Base-by-base conservation (phyloP, 2,888 invertebrate genomes). In the Saturnia pavonia region DNA sequence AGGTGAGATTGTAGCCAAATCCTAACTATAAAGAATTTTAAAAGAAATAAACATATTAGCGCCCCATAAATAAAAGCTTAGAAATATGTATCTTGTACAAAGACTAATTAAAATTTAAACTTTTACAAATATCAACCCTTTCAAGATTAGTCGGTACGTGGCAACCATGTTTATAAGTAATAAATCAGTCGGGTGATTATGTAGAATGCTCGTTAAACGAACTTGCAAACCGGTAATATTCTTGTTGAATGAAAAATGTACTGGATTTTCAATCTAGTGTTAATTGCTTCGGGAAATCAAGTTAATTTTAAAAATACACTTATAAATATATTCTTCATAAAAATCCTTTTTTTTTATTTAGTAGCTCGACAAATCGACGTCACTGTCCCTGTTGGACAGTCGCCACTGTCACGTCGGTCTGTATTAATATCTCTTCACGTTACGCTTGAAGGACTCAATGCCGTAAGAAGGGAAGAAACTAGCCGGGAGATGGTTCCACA, bases 131-230 rank as follows among this genome's bases (percentile, higher is more conserved):
- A 57, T 25, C 0, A 25, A 14, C 14, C 7, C 11, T 60, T 14
- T 27, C 25, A 2, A 25, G 14, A 27, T 60, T 6, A 60, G 25
- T 14, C 25, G 14, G 14, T 27, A 14, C 57, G 48, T 16, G 70
- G n/a, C 54, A 70, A 25, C 70, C 70, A 67, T 70, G 22, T 27
- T 40, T 54, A 42, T 12, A 45, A 42, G 68, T 42, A 68, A 71
- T 71, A 71, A 68, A 71, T 71, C 68, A 71, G 65, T 40, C 63
- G 63, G 42, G 54, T 69, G 68, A 71, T 69, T 71, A 69, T 71
- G 71, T 71, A 68, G 68, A 69, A 71, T 69, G 68, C 51, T 65
- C 54, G 63, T 63, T 68, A 68, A 71, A 51, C 51, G 68, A 63
- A 25, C 48, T 65, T 51, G 51, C 63, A 34, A 68, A 71, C 65